Base-by-base conservation (phyloP, 64 coral and sea anemone genomes). In the Dendrophyllia cribrosa region DNA sequence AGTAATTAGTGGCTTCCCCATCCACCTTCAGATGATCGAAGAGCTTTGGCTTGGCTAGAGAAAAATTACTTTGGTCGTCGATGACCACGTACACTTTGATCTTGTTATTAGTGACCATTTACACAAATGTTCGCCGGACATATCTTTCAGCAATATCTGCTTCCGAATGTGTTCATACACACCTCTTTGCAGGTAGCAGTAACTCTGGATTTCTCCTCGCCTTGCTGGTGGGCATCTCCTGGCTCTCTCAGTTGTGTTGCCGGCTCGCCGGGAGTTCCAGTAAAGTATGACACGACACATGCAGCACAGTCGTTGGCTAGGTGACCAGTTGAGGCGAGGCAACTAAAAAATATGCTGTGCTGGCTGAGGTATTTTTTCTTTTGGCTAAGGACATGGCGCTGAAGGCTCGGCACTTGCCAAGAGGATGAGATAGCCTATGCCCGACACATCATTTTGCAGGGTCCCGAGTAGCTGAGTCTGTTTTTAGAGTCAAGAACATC, bases 351-450 rank as follows among this genome's bases (percentile, higher is more conserved):
- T 12, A 94, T 69, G 0, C 79, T 20, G 55, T 94, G 77, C 49
- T 89, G 69, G 50, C 43, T 81, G 13, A 94, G 43, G 85, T 56
- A 48, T 0, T 62, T 74, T 75, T 94, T 88, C 72, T 77, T 17
- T 89, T 78, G 3, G 43, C 72, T 8, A 76, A 5, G 5, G 77
- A 21, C 55, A 89, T 94, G 0, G 77, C 46, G 8, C 74, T 73
- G 51, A 95, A 95, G 58, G 58, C 80, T 9, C 80, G 88, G 26
- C 93, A 90, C 62, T 95, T 85, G 43, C 44, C 48, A 20, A 95
- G 9, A 24, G 93, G 72, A 21, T 95, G 93, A 4, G 79, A 77
- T 63, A 68, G 56, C 21, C 79, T 78, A 47, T 90, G 93, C 1
- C 90, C 3, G 14, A 79, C 0, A 45, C 93, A 95, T 80, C 89